A percentile compares a stretch with the other conserved stretches of the same genome.
phyloP scores from a whole-genome alignment of 2,888 invertebrate species.

The Synergus japonicus region DNA sequence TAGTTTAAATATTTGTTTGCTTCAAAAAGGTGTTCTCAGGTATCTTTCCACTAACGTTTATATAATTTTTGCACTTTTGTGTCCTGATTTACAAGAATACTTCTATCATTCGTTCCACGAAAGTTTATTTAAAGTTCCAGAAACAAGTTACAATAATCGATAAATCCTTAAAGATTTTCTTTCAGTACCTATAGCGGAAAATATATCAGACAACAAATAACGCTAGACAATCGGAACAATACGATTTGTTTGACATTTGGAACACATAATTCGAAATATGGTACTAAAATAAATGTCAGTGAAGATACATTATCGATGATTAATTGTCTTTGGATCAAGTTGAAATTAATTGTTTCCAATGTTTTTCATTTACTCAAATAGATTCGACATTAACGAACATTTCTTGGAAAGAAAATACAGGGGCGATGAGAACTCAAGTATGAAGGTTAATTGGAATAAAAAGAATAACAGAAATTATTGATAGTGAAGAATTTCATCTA shows the following conservation, averaged over 20 bases:
- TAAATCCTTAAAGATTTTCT: constrained; percentile 18
- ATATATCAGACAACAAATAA: not conserved
- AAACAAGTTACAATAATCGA: constrained; percentile 6
- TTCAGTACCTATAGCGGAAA: no score
- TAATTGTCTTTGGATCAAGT: not conserved
- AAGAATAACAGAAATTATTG: constrained; percentile 32
- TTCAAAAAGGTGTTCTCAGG: not conserved
- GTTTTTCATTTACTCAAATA: constrained; percentile 4
- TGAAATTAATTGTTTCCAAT: constrained; percentile 2
- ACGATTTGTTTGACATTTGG: constrained; percentile 22
- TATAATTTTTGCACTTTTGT: not conserved
- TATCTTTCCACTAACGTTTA: not conserved
- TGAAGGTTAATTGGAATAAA: constrained; percentile 9
- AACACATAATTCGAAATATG: not conserved
- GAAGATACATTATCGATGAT: constrained; percentile 6
- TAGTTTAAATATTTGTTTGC: not conserved
- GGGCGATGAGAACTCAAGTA: not conserved
- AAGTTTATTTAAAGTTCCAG: not conserved
- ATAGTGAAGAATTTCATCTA: constrained; percentile 8
- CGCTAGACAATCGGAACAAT: not conserved
- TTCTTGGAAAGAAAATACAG: not conserved
- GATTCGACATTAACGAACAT: not conserved
- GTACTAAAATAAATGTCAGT: not conserved
- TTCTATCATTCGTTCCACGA: not conserved
- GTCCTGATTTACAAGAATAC: not conserved